Percentiles rank a stretch among this genome's conserved stretches.
These are phyloP conservation scores for Gasteruption jaculator DNA, from an alignment of 2,888 invertebrate species.

Conservation along the genomic window DNA sequence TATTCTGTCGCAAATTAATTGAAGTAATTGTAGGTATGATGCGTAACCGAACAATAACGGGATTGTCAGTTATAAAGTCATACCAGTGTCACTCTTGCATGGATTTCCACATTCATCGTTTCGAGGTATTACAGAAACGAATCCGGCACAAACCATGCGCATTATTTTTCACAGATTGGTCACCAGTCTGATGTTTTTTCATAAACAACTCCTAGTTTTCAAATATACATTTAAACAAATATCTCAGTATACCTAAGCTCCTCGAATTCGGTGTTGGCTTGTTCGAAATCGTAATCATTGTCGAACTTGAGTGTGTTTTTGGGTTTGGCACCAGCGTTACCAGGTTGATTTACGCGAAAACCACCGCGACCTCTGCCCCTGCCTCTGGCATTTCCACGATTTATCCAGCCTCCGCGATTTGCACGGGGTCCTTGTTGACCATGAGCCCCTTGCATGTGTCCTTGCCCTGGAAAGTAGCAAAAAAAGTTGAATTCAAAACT, in stretches of 20 bases:
- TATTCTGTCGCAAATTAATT: neutral
- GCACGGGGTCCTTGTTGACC: conserved; percentile 50
- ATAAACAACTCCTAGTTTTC: too few species aligned
- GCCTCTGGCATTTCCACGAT: conserved; percentile 47
- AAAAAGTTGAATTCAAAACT: too few species aligned
- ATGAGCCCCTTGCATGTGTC: conserved; percentile 27
- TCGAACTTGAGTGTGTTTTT: conserved; percentile 86
- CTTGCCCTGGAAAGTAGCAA: too few species aligned
- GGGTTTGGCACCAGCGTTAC: conserved; percentile 48
- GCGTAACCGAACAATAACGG: conserved; percentile 32
- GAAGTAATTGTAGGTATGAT: conserved; percentile 30
- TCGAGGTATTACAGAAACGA: conserved; percentile 34
- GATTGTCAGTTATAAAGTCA: too few species aligned
- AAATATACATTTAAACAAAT: neutral
- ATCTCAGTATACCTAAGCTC: conserved; percentile 71
- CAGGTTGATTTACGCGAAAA: conserved; percentile 44
- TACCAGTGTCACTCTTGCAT: conserved; percentile 40
- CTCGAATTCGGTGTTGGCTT: conserved; percentile 96
- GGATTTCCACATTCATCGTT: conserved; percentile 41
- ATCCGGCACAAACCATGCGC: conserved; percentile 41
- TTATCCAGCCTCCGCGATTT: conserved; percentile 45
- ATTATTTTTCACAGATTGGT: too few species aligned
- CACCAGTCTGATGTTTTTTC: too few species aligned
- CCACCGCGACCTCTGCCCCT: conserved; percentile 43
- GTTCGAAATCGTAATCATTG: conserved; percentile 97